phyloP scores from a whole-genome alignment of 1,140 invertebrate species.

The Charaxes varanes region DNA sequence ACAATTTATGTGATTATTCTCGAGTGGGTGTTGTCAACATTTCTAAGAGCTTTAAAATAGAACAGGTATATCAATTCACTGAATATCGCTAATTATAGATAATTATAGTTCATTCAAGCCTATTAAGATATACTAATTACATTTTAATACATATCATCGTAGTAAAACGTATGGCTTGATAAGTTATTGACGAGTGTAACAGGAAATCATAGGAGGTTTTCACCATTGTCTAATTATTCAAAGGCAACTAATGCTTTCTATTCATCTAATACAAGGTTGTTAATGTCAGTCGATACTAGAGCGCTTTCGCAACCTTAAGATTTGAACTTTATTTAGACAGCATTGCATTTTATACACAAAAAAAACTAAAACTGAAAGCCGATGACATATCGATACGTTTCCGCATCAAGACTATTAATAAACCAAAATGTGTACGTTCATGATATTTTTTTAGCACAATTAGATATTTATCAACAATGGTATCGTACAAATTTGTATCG shows the following conservation, averaged over 20 bases:
- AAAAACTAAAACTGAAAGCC: conserved; percentile 50
- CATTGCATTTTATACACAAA: conserved; percentile 54
- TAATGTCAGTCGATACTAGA: conserved; percentile 54
- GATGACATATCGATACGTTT: conserved; percentile 65
- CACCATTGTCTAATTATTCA: conserved; percentile 48
- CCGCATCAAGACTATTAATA: conserved; percentile 63
- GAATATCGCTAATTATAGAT: neutral
- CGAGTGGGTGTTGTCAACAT: conserved; percentile 28
- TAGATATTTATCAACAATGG: conserved; percentile 35
- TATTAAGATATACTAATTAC: too few species aligned
- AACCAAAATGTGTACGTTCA: conserved; percentile 50
- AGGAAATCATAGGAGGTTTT: conserved; percentile 48
- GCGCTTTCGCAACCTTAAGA: conserved; percentile 60
- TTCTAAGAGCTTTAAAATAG: conserved; percentile 12
- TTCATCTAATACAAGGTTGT: conserved; percentile 59
- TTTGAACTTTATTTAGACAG: conserved; percentile 53
- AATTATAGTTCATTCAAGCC: too few species aligned
- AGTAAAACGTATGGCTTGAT: conserved; percentile 2
- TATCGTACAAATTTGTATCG: conserved; percentile 28
- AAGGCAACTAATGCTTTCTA: conserved; percentile 59
- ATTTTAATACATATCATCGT: neutral
- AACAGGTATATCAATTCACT: conserved; percentile 6
- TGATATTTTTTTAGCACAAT: conserved; percentile 30
- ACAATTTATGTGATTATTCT: conserved; percentile 12
- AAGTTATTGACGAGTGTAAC: conserved; percentile 13